phyloP scores from a whole-genome alignment of 1,140 invertebrate genomes.

The Pseudobourletiella spinata region DNA sequence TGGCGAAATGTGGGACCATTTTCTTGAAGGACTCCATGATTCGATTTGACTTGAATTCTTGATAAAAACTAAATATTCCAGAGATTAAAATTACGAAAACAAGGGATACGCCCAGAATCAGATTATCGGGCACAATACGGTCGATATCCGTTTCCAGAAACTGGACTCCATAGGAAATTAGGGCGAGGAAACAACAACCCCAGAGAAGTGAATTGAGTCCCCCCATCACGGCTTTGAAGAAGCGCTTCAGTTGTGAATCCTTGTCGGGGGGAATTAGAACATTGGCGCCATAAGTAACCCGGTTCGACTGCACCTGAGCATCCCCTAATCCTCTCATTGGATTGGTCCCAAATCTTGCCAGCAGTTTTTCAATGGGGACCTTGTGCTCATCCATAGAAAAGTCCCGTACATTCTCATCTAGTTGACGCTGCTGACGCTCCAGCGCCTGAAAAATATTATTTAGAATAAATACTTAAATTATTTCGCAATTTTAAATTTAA shows the following conservation, averaged over 20 bases:
- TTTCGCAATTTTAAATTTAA: too few species aligned
- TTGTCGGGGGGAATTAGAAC: slow-evolving; percentile 44
- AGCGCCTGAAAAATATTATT: too few species aligned
- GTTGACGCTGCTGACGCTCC: too few species aligned
- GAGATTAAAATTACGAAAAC: slow-evolving; percentile 52
- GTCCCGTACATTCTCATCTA: too few species aligned
- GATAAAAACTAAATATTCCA: slow-evolving; percentile 95
- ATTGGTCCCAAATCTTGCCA: slow-evolving; percentile 88
- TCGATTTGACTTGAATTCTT: slow-evolving; percentile 91
- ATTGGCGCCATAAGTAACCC: slow-evolving; percentile 2
- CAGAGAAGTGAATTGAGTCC: slow-evolving; percentile 67
- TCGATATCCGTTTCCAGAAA: slow-evolving; percentile 27
- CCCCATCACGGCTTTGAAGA: slow-evolving; percentile 54
- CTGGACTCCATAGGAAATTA: slow-evolving; percentile 53
- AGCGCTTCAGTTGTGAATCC: slow-evolving; percentile 50
- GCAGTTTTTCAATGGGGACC: slow-evolving; percentile 89
- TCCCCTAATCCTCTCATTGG: slow-evolving; percentile 76
- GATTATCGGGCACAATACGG: slow-evolving; percentile 7
- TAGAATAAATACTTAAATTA: too few species aligned
- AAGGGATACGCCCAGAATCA: neutral
- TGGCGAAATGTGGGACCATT: slow-evolving; percentile 76
- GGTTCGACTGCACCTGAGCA: neutral
- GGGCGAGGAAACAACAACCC: slow-evolving; percentile 61
- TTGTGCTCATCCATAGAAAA: slow-evolving; percentile 97
- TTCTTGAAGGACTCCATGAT: slow-evolving; percentile 97